Percentiles rank a stretch among this genome's conserved stretches.
phyloP scores from a whole-genome alignment of 1,140 invertebrate species.

The Metopolophium dirhodum region DNA sequence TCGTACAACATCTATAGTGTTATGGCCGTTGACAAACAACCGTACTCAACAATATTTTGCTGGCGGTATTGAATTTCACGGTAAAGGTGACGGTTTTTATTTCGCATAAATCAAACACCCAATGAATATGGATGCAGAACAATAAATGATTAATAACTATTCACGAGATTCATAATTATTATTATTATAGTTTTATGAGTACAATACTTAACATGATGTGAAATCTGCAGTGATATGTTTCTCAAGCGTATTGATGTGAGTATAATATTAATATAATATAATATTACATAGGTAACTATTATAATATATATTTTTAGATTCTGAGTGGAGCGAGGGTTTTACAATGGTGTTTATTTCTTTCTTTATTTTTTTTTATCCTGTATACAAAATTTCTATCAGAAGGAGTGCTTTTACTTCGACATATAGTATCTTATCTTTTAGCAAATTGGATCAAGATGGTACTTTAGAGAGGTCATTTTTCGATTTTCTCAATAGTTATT shows the following conservation, averaged over 20 bases:
- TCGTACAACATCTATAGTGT: background rate
- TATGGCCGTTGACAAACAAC: background rate
- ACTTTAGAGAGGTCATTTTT: no score
- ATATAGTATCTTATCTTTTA: no score
- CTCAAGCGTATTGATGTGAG: background rate
- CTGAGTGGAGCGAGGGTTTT: no score
- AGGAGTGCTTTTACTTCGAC: no score
- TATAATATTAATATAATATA: background rate
- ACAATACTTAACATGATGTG: background rate
- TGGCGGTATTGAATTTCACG: constrained; percentile 18
- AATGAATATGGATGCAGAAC: background rate
- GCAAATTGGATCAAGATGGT: no score
- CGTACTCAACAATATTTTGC: background rate
- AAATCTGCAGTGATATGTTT: background rate
- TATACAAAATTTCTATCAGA: no score
- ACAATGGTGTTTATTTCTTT: no score
- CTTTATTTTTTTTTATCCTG: no score
- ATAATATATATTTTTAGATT: background rate
- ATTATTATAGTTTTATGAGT: background rate
- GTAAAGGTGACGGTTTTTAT: background rate
- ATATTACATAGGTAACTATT: background rate
- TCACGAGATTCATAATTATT: background rate
- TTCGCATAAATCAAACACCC: background rate
- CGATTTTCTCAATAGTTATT: no score
- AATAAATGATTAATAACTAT: background rate